Evolutionary conservation across 2,888 invertebrate genomes (phyloP).

Genomic region (Drosophila recens): DNA sequence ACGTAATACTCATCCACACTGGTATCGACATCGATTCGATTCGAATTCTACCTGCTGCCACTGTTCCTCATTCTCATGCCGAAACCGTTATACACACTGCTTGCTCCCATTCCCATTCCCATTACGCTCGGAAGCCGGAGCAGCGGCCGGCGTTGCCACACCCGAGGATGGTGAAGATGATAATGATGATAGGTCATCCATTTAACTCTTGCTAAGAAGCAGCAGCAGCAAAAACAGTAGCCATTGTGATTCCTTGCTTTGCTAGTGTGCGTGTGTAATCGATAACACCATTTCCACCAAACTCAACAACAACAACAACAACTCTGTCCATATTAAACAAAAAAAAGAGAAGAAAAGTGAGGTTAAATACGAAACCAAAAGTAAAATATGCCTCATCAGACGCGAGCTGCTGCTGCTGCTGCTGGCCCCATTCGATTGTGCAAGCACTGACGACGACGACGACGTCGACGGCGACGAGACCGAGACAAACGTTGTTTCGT

Average conservation of each 20-base stretch:
- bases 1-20: conserved; percentile 13
- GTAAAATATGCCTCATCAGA: conserved; percentile 66
- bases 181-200: conserved; percentile 37
- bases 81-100: conserved; percentile 57
- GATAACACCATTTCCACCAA: conserved; percentile 46
- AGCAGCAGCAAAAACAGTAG: conserved; percentile 5
- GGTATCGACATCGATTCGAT: conserved; percentile 32
- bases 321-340: conserved; percentile 17
- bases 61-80: conserved; percentile 21
- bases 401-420: conserved; percentile 45
- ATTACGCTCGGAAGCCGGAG: conserved; percentile 18
- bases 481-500: conserved; percentile 51
- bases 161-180: conserved; percentile 40
- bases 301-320: conserved; percentile 2
- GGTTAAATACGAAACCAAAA: conserved; percentile 68
- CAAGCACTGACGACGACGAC: conserved; percentile 62
- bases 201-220: conserved; percentile 16
- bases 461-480: conserved; percentile 44
- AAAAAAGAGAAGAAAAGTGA: conserved; percentile 54
- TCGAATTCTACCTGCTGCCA: conserved; percentile 44
- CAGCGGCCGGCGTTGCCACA: conserved; percentile 46
- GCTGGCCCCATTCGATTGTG: conserved; percentile 67
- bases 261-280: conserved; percentile 40
- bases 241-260: background rate
- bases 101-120: conserved; percentile 51